Evolutionary conservation across 2,113 vertebrate species (phyloP), one percentile per base, ranked within the genome.

Genomic region (Sylvietta virens): DNA sequence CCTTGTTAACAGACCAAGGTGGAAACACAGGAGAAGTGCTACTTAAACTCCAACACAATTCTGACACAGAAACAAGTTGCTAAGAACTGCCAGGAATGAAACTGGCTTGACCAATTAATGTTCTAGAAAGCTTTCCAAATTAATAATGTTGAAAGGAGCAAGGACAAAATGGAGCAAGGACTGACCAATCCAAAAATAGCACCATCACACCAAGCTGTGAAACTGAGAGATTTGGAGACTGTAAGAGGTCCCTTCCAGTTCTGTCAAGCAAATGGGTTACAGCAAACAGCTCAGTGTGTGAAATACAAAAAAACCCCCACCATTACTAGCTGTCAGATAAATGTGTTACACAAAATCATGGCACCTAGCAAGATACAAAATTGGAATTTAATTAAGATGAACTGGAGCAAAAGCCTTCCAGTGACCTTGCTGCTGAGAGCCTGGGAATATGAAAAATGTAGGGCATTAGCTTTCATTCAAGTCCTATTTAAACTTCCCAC

Each of bases 381-480:
- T 13, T 66, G 85, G 88, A 88, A 88, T 88, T 96, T 86, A 94
- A 94, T 91, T 87, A 94, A 91, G 78, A 22, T 77, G 56, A 96
- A 92, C 53, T 88, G 88, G 90, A 96, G 51, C 88, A 90, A 94
- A 88, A 94, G 35, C 44, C 71, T 95, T 56, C 65, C 76, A 74
- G 48, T 84, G 90, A 86, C 81, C 85, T 86, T 83, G 67, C 64
- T 50, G 82, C 79, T 42, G 35, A 95, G 71, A 94, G 56, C 7
- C 56, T 53, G n/a, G 35, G 37, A 86, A 66, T 33, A 78, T 7
- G 26, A 93, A 54, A 93, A 81, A 91, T 69, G n/a, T 64, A 90
- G 86, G 72, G 48, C 57, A 1, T 27, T 44, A 88, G 69, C 37
- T 93, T 95, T 62, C 61, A n/a, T 39, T 86, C 71, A 45, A 95